Conservation (phyloP, 1,140 invertebrate genomes). For the Drosophila tristis region DNA sequence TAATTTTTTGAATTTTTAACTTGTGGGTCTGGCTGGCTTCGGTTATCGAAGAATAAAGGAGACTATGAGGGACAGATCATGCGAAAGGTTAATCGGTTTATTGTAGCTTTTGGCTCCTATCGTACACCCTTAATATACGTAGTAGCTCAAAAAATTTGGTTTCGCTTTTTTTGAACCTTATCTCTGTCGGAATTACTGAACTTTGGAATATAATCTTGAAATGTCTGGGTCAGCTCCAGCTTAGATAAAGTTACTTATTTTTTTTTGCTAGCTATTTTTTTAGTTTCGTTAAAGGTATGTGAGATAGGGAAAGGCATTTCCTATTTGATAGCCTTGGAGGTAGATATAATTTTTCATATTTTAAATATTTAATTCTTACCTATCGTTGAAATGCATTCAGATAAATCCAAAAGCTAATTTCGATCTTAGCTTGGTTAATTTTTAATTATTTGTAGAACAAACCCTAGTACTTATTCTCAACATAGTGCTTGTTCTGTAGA, state of each 20-base stretch:
- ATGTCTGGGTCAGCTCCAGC: slow-evolving; percentile 3
- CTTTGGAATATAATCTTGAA: slow-evolving; percentile 12
- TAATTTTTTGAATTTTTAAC: slow-evolving; percentile 32
- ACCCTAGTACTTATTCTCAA: no score
- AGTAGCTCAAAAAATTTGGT: slow-evolving; percentile 15
- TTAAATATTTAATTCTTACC: not conserved
- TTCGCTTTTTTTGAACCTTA: not conserved
- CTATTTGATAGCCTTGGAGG: slow-evolving; percentile 9
- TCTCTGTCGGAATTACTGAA: not conserved
- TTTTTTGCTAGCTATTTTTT: not conserved
- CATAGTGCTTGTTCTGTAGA: no score
- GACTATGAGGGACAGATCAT: no score
- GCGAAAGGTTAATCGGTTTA: no score
- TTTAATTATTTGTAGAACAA: no score
- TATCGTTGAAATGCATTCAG: not conserved
- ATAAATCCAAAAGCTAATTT: no score
- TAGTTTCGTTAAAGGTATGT: not conserved
- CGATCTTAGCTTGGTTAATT: no score
- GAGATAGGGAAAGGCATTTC: slow-evolving; percentile 22
- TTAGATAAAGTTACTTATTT: slow-evolving; percentile 22
- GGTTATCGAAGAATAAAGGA: no score
- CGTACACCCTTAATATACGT: no score
- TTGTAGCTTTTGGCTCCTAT: no score
- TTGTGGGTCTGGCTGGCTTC: no score
- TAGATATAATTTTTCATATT: not conserved